phyloP scores from a whole-genome alignment of 1,140 invertebrate genomes.

The Rhopalosiphum maidis region DNA sequence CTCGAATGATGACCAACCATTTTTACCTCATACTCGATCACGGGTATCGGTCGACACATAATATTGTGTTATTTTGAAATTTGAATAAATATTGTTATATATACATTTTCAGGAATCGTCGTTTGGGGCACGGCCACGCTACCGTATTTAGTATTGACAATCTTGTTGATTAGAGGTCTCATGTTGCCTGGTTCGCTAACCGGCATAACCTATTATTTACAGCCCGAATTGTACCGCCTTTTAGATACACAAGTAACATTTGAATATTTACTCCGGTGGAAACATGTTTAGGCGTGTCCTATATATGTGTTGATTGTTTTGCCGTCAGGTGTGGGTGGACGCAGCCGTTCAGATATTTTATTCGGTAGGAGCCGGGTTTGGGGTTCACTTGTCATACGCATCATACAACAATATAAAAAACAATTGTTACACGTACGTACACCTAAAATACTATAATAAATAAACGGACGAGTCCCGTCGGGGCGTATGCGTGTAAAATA shows the following conservation, averaged over 20 bases:
- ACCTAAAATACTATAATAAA: not conserved
- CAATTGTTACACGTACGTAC: slow-evolving; percentile 77
- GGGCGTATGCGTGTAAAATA: not conserved
- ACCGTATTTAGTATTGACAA: slow-evolving; percentile 78
- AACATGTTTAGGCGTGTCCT: not conserved
- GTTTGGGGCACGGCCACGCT: slow-evolving; percentile 83
- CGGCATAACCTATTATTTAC: slow-evolving; percentile 85
- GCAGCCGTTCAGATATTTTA: slow-evolving; percentile 92
- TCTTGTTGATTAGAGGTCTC: slow-evolving; percentile 74
- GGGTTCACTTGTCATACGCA: slow-evolving; percentile 86
- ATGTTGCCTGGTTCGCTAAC: slow-evolving; percentile 78
- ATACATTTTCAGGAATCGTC: slow-evolving; percentile 70
- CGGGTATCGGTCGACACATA: not conserved
- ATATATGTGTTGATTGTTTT: not conserved
- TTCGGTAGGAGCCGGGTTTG: slow-evolving; percentile 90
- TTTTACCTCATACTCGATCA: not conserved
- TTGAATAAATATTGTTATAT: not conserved
- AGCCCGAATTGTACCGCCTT: slow-evolving; percentile 78
- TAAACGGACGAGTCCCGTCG: not conserved
- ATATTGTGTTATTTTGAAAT: not conserved
- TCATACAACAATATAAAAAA: slow-evolving; percentile 90
- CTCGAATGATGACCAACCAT: not conserved
- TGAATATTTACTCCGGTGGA: not conserved
- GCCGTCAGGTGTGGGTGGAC: slow-evolving; percentile 84
- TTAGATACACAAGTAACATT: slow-evolving; percentile 71